Evolutionary conservation across 2,113 vertebrate species (phyloP).

Genomic region (Oceanodroma tethys): DNA sequence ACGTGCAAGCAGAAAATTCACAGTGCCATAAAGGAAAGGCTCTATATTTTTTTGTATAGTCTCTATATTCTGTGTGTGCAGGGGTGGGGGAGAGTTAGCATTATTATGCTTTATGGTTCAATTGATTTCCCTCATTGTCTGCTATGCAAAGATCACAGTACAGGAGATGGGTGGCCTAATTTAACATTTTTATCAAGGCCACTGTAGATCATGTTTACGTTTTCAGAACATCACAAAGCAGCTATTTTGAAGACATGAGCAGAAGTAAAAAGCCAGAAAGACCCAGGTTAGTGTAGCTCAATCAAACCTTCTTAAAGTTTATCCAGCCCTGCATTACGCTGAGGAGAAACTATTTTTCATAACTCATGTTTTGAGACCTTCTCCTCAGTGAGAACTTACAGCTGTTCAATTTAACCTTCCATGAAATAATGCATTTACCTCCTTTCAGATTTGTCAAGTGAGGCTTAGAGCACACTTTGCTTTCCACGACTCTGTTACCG

Average conservation of each 20-base stretch:
- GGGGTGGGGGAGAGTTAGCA: not conserved
- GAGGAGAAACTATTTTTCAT: not conserved
- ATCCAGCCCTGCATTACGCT: not conserved
- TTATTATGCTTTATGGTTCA: not conserved
- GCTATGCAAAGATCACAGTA: not conserved
- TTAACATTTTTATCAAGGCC: not conserved
- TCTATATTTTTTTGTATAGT: not conserved
- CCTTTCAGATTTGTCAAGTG: not conserved
- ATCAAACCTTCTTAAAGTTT: not conserved
- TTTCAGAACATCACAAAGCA: not conserved
- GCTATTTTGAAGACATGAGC: not conserved
- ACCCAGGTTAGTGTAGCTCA: not conserved
- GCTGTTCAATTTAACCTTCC: not conserved
- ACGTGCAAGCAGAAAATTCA: not conserved
- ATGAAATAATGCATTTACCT: not conserved
- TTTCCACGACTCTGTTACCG: not conserved
- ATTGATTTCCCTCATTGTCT: not conserved
- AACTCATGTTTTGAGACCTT: not conserved
- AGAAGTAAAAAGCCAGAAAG: not conserved
- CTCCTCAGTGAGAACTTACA: not conserved
- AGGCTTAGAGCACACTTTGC: not conserved
- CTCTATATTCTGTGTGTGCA: not conserved
- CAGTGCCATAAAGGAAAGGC: not conserved
- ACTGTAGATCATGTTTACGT: not conserved
- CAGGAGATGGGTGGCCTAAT: not conserved